These are phyloP conservation scores for Crossocerus cetratus DNA, from an alignment of 2,888 invertebrate genomes.

Conservation along the genomic window DNA sequence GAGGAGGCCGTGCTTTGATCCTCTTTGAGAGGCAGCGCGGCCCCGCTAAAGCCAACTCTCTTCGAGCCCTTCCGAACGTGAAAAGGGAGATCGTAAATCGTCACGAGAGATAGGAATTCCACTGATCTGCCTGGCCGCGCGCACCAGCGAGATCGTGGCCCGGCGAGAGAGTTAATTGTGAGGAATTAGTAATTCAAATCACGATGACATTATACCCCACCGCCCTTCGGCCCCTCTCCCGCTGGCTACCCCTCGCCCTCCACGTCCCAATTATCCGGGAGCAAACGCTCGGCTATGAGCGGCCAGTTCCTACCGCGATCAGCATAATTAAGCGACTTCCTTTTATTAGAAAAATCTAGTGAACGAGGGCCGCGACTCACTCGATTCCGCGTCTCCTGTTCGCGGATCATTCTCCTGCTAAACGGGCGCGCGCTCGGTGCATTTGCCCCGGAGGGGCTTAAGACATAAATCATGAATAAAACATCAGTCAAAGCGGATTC, in stretches of 20 bases:
- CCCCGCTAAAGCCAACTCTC: slow-evolving; percentile 12
- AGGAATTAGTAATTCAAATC: slow-evolving; percentile 42
- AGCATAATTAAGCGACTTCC: background rate
- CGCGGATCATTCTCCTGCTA: background rate
- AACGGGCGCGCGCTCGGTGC: slow-evolving; percentile 1
- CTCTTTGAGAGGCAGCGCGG: slow-evolving; percentile 30
- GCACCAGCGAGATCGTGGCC: background rate
- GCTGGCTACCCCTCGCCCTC: too few relatives aligned
- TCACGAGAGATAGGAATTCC: slow-evolving; percentile 36
- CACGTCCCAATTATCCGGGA: slow-evolving; percentile 10
- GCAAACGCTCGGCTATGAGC: background rate
- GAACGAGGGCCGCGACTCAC: background rate
- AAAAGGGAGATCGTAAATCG: slow-evolving; percentile 35
- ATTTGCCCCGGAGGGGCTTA: slow-evolving; percentile 16
- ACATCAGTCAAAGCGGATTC: slow-evolving; percentile 50
- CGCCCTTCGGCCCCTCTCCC: too few relatives aligned
- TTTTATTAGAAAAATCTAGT: background rate
- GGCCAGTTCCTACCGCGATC: background rate
- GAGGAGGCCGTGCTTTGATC: slow-evolving; percentile 25
- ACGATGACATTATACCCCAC: slow-evolving; percentile 3
- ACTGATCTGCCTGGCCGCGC: slow-evolving; percentile 14
- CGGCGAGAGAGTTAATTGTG: slow-evolving; percentile 32
- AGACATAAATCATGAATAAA: slow-evolving; percentile 51
- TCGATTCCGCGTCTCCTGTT: background rate
- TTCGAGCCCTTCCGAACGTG: slow-evolving; percentile 1